Percentiles rank a stretch among this genome's conserved stretches.
Evolutionary conservation across 2,888 invertebrate genomes (phyloP).

Genomic region (Plagiodera versicolora): DNA sequence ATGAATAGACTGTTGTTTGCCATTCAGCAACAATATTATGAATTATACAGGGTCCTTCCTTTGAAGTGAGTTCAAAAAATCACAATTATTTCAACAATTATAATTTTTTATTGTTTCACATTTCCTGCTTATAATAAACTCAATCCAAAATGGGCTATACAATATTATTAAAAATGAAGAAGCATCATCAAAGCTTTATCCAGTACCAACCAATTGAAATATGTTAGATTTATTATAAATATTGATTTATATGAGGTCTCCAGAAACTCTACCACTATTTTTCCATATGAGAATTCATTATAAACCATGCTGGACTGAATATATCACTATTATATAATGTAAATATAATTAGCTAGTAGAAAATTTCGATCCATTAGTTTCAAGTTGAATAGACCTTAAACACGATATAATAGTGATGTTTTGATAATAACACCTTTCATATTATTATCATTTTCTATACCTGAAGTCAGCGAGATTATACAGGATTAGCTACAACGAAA

Average conservation of each 20-base stretch:
- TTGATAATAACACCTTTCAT: constrained; percentile 7
- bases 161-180: too few relatives aligned
- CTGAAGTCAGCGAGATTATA: neutral
- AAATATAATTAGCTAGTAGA: constrained; percentile 19
- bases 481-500: neutral
- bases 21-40: constrained; percentile 7
- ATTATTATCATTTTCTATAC: neutral
- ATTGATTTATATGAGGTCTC: too few relatives aligned
- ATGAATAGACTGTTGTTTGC: constrained; percentile 25
- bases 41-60: neutral
- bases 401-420: neutral
- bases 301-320: constrained; percentile 12
- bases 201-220: too few relatives aligned
- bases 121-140: too few relatives aligned
- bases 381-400: constrained; percentile 14
- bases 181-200: too few relatives aligned
- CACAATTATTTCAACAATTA: too few relatives aligned
- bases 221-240: too few relatives aligned
- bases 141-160: too few relatives aligned
- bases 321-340: constrained; percentile 20
- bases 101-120: too few relatives aligned
- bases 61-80: constrained; percentile 5
- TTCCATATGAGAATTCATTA: constrained; percentile 18
- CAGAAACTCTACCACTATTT: constrained; percentile 16
- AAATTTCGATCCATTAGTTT: constrained; percentile 11